A percentile compares a stretch with the other conserved stretches of the same genome.
phyloP scores from a whole-genome alignment of 2,797 vertebrate species.

The Phrynocephalus vlangalii region DNA sequence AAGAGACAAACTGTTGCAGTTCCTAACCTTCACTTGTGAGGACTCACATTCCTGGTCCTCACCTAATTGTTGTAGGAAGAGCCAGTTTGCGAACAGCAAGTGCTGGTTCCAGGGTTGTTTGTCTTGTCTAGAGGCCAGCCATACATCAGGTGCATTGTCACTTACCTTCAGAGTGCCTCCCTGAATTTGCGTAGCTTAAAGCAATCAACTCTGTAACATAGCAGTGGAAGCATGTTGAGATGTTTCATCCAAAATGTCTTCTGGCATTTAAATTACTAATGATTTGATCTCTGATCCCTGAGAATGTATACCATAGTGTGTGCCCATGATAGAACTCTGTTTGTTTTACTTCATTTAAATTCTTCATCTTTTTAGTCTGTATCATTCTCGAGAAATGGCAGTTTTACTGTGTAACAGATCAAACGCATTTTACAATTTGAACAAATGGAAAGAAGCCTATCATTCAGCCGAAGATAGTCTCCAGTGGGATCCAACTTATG shows the following conservation, averaged over 20 bases:
- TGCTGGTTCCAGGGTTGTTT: too few species aligned
- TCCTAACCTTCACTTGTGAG: too few species aligned
- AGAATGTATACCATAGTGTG: background rate
- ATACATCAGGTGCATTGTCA: background rate
- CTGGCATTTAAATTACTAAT: background rate
- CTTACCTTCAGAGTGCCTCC: background rate
- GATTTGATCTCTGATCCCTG: background rate
- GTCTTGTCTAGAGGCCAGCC: background rate
- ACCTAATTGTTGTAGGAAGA: background rate
- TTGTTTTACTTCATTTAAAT: background rate
- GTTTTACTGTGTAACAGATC: conserved; percentile 80
- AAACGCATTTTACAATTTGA: conserved; percentile 75
- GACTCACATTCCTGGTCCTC: background rate
- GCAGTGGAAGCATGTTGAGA: background rate
- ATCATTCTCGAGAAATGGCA: conserved; percentile 69
- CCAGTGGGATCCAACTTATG: conserved; percentile 67
- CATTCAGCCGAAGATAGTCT: conserved; percentile 72
- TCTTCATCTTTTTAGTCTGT: conserved; percentile 64
- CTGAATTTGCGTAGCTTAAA: background rate
- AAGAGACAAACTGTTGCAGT: too few species aligned
- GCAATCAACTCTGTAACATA: background rate
- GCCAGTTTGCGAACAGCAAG: too few species aligned
- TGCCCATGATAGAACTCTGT: background rate
- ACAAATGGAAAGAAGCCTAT: conserved; percentile 74
- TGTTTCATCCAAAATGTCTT: background rate